A percentile compares a stretch with the other conserved stretches of the same genome.
Conservation (phyloP, 2,888 invertebrate species). For the Euzetes globulus region DNA sequence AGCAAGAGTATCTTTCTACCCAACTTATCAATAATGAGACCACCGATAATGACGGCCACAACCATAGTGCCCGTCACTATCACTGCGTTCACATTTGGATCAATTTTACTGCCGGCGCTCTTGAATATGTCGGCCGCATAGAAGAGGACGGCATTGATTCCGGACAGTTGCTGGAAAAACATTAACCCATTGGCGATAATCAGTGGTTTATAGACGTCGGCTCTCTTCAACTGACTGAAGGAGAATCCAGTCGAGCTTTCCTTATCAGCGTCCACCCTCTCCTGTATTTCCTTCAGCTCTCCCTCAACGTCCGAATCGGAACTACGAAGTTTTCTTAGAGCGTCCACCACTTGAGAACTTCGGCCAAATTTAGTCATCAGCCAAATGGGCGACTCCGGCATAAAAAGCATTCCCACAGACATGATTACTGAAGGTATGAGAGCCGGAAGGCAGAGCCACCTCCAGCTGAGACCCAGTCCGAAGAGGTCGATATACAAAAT, state of each 20-base stretch:
- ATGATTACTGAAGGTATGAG: slow-evolving; percentile 1
- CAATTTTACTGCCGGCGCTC: slow-evolving; percentile 13
- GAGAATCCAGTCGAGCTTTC: slow-evolving; percentile 40
- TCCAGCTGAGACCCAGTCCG: slow-evolving; percentile 17
- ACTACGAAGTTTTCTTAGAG: slow-evolving; percentile 46
- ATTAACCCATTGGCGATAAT: slow-evolving; percentile 76
- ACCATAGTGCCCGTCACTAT: slow-evolving; percentile 84
- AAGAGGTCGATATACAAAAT: slow-evolving; percentile 10
- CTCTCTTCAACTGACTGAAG: slow-evolving; percentile 62
- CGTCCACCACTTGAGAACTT: slow-evolving; percentile 63
- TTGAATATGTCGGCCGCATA: slow-evolving; percentile 64
- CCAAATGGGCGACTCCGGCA: slow-evolving; percentile 80
- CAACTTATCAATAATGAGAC: slow-evolving; percentile 72
- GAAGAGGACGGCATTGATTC: slow-evolving; percentile 92
- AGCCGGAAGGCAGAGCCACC: neutral
- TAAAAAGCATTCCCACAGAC: slow-evolving; percentile 48
- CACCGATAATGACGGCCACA: slow-evolving; percentile 67
- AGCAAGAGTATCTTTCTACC: slow-evolving; percentile 81
- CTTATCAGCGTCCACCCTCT: neutral
- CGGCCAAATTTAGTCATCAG: slow-evolving; percentile 37
- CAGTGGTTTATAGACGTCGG: slow-evolving; percentile 66
- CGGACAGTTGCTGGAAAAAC: slow-evolving; percentile 91
- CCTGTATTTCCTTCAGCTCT: slow-evolving; percentile 29
- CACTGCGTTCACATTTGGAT: slow-evolving; percentile 69
- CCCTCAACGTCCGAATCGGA: slow-evolving; percentile 6